Percentiles rank a stretch among this genome's conserved stretches.
Conservation (phyloP, 2,888 invertebrate genomes). For the Archips xylosteana region DNA sequence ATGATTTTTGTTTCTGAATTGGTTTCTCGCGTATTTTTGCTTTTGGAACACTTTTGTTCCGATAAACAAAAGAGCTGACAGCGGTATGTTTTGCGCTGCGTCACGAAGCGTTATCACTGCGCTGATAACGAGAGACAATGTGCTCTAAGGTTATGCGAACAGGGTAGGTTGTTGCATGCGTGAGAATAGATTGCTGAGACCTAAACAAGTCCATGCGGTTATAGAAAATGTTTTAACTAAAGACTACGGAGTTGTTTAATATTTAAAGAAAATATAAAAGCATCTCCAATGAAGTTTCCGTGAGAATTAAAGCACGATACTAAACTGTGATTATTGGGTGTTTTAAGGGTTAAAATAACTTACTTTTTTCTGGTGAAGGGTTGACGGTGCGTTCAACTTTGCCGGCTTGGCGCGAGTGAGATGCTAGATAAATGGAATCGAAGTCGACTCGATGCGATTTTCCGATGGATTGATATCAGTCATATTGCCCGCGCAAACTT, state of each 20-base stretch:
- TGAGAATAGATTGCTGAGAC: slow-evolving; percentile 56
- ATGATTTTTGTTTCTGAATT: slow-evolving; percentile 39
- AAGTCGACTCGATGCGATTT: slow-evolving; percentile 19
- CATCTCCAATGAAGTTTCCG: not conserved
- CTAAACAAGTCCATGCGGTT: slow-evolving; percentile 73
- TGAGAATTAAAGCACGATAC: not conserved
- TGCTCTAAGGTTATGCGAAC: slow-evolving; percentile 52
- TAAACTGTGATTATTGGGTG: not conserved
- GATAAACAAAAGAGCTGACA: slow-evolving; percentile 48
- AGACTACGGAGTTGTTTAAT: not conserved
- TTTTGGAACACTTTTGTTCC: slow-evolving; percentile 41
- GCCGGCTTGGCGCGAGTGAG: slow-evolving; percentile 22
- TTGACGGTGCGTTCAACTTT: not conserved
- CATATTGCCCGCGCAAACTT: slow-evolving; percentile 33
- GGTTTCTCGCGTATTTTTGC: slow-evolving; percentile 49
- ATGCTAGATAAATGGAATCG: slow-evolving; percentile 14
- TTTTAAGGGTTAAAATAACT: not conserved
- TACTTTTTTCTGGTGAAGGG: not conserved
- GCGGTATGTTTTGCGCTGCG: slow-evolving; percentile 57
- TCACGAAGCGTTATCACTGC: slow-evolving; percentile 67
- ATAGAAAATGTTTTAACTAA: slow-evolving; percentile 37
- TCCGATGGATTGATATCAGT: slow-evolving; percentile 40
- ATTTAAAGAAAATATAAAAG: not conserved
- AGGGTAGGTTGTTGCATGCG: slow-evolving; percentile 60
- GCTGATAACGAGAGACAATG: slow-evolving; percentile 74